phyloP scores from a whole-genome alignment of 2,113 vertebrate species.

The Ophthalmolycus amberensis region DNA sequence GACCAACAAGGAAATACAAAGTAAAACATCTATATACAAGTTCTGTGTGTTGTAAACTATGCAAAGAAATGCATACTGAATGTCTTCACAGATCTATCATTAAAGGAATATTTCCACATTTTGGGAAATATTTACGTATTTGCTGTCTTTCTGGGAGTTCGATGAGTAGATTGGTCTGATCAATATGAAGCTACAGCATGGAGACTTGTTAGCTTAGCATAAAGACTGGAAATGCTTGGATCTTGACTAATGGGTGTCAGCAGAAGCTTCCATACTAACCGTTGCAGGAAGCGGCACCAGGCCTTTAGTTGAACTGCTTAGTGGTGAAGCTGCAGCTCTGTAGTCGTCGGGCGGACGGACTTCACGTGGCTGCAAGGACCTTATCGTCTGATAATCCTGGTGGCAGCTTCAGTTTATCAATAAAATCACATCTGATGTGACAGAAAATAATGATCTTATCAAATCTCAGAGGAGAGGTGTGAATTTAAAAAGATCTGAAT shows the following conservation, averaged over 20 bases:
- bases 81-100: neutral
- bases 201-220: neutral
- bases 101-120: neutral
- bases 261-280: neutral
- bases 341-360: no score
- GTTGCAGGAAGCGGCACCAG: neutral
- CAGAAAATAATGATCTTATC: neutral
- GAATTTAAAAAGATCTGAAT: neutral
- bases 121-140: neutral
- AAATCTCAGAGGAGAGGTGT: conserved; percentile 7
- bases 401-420: neutral
- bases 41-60: no score
- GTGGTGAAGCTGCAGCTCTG: neutral
- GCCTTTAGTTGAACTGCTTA: no score
- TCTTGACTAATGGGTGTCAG: neutral
- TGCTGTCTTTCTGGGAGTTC: neutral
- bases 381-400: neutral
- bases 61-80: no score
- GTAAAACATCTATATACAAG: no score
- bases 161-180: neutral
- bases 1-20: no score
- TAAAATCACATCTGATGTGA: neutral
- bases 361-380: no score
- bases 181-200: neutral
- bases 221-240: neutral